Base-by-base conservation (phyloP, 2,113 vertebrate genomes). In the Oostethus manadensis region DNA sequence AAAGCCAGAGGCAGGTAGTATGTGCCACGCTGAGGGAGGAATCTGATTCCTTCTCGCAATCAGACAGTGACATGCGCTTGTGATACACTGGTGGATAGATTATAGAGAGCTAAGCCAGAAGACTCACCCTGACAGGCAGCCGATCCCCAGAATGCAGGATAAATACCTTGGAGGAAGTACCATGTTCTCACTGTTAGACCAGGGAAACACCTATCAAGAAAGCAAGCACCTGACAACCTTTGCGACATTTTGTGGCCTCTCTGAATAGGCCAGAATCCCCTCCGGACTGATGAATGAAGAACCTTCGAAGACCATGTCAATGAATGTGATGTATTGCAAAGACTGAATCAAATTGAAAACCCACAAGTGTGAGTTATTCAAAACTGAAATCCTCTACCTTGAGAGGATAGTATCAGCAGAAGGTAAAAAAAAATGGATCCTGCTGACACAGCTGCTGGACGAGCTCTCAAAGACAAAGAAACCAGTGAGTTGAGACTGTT, bases 261-360 rank as follows among this genome's bases (percentile, higher is more conserved):
- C 59, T 33, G 43, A 64, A 17, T 55, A 43, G 42, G 13, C 35
- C n/a, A 46, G 26, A 14, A 63, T 63, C 22, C 42, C 51, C 1
- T 63, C 55, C 18, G 51, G 26, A 10, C 48, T 76, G 5, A 50
- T 40, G 5, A 76, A 76, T 50, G 59, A 38, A 22, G 8, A 35
- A 23, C 44, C 10, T 64, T 56, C n/a, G 10, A 55, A 10, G 11
- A 26, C 6, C 53, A 64, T n/a, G 62, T 42, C 14, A 47, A 14
- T 35, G 33, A 64, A 0, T 47, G 61, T 6, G 56, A 9, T 10
- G 51, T 55, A 8, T 18, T 61, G 48, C 59, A 45, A 44, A 17
- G 60, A 8, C 49, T 53, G 16, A 53, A 53, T 62, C 11, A 53
- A 62, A 26, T 10, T 62, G 7, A 53, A 26, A 26, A 6, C 48